These are phyloP conservation scores for Scomber colias DNA, from an alignment of 2,113 vertebrate genomes.

Conservation along the genomic window DNA sequence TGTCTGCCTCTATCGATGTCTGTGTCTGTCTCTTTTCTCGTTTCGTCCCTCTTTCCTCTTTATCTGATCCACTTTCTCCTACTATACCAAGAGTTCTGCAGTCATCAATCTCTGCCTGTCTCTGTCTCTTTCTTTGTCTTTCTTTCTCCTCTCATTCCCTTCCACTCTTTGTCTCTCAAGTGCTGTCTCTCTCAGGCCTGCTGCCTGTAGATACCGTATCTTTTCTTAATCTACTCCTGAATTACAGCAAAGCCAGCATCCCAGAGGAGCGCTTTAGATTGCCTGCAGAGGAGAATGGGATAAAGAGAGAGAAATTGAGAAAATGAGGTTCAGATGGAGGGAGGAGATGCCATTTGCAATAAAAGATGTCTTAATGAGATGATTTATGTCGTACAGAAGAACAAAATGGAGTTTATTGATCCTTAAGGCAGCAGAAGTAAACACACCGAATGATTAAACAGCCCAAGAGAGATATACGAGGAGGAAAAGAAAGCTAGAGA, in stretches of 20 bases:
- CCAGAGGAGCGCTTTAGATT: slow-evolving; percentile 56
- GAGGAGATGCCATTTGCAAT: slow-evolving; percentile 55
- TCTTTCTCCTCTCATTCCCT: slow-evolving; percentile 22
- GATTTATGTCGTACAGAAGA: slow-evolving; percentile 52
- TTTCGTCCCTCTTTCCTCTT: slow-evolving; percentile 38
- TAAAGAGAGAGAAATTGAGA: slow-evolving; percentile 48
- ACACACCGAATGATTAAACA: slow-evolving; percentile 21
- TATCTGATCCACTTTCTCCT: slow-evolving; percentile 64
- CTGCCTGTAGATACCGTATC: slow-evolving; percentile 68
- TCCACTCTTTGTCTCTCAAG: slow-evolving; percentile 34
- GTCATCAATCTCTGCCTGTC: slow-evolving; percentile 62
- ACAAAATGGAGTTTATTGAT: slow-evolving; percentile 46
- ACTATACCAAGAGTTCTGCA: slow-evolving; percentile 46
- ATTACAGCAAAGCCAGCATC: slow-evolving; percentile 67
- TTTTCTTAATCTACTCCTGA: slow-evolving; percentile 70
- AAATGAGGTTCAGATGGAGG: slow-evolving; percentile 38
- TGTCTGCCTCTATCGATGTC: slow-evolving; percentile 40
- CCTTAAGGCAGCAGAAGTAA: slow-evolving; percentile 16
- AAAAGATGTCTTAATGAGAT: slow-evolving; percentile 71
- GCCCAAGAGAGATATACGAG: not conserved
- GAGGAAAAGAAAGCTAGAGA: not conserved
- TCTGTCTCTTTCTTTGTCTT: slow-evolving; percentile 39
- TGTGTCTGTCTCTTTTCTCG: slow-evolving; percentile 17
- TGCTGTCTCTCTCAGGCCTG: slow-evolving; percentile 47
- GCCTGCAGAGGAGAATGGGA: slow-evolving; percentile 42